Conservation (phyloP, 2,888 invertebrate species). For the Norana najaformis region DNA sequence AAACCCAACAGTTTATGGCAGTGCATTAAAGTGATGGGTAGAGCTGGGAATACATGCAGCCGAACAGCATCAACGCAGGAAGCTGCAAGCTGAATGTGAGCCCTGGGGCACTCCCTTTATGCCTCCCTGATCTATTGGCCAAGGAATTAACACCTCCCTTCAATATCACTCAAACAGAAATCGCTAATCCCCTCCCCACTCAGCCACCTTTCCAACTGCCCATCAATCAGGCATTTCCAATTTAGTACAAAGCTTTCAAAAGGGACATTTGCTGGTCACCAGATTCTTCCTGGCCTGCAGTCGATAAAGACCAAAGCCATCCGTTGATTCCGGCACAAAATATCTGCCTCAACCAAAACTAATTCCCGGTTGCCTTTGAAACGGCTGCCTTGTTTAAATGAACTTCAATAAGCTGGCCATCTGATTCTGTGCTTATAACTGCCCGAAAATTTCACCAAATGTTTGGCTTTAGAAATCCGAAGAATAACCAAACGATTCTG, state of each 20-base stretch:
- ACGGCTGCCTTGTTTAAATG: neutral
- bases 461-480: neutral
- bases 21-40: neutral
- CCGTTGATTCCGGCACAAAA: neutral
- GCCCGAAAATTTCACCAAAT: neutral
- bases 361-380: neutral
- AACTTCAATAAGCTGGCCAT: neutral
- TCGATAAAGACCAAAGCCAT: neutral
- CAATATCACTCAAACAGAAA: conserved; percentile 1
- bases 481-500: neutral
- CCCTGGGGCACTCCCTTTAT: conserved; percentile 9
- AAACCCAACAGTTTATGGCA: neutral
- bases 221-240: conserved; percentile 21
- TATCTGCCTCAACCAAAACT: neutral
- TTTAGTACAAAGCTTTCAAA: neutral
- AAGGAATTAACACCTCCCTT: conserved; percentile 18
- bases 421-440: neutral
- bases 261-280: neutral
- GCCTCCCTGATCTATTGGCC: conserved; percentile 15
- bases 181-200: neutral
- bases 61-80: neutral
- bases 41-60: neutral
- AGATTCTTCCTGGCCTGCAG: neutral
- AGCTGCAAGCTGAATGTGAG: neutral
- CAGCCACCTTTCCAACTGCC: neutral